Base-by-base conservation (phyloP, 2,113 vertebrate genomes). In the Oreocharis arfaki region DNA sequence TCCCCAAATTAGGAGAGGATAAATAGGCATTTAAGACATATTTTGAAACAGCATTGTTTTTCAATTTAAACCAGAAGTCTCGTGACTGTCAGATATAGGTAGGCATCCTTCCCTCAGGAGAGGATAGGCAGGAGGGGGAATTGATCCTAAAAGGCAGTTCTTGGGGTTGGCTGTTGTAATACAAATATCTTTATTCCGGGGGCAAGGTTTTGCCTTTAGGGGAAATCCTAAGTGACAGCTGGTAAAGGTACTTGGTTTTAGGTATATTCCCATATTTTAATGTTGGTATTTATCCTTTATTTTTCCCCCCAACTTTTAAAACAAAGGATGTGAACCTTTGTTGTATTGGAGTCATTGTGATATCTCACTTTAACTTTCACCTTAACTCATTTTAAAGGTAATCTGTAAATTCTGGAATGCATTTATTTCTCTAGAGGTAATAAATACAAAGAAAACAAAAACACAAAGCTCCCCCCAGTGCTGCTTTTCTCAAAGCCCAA, bases 401-500 rank as follows among this genome's bases (percentile, higher is more conserved):
- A 27, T 52, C 30, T 64, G 0, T 60, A 71, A 85, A 74, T 73
- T 68, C 21, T 47, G 32, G 18, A 32, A 60, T 44, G 16, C 19
- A 64, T 90, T 92, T 79, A 56, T 83, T 88, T 88, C 49, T 91
- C n/a, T 39, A 13, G 46, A 35, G 47, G 22, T 78, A 78, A 74
- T 30, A 67, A 89, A 74, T 49, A 49, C 24, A 65, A 74, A 73
- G 27, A 68, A 60, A 27, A 30, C 6, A 53, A 79, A 50, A 14
- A 1, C 10, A 22, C 28, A 61, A 49, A 37, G 3, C 2, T 50
- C 7, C 2, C 23, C 16, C 3, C 33, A 28, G 0, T 14, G 4
- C 60, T 64, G 42, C 35, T 89, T 76, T 92, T 33, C 44, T 84
- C 26, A 55, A 71, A 86, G 23, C 7, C 24, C 22, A 47, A 52